These are phyloP conservation scores for Scomber japonicus DNA, from an alignment of 2,113 vertebrate species.

Conservation along the genomic window DNA sequence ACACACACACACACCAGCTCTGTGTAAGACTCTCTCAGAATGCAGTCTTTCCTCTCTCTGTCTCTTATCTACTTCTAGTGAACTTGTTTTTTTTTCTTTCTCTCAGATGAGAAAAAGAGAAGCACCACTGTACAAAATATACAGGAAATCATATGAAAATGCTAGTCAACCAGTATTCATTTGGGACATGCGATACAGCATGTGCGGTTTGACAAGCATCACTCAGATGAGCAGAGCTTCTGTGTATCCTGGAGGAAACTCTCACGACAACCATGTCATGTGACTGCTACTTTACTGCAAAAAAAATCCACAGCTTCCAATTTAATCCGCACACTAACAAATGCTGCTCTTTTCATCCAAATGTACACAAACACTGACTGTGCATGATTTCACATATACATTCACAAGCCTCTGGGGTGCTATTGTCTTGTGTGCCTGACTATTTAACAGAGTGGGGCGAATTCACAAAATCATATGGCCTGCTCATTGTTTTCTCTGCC, in stretches of 20 bases:
- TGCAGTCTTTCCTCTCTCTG: slow-evolving; percentile 31
- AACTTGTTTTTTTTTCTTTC: not conserved
- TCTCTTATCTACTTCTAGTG: slow-evolving; percentile 26
- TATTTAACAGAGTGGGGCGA: slow-evolving; percentile 84
- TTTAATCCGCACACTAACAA: not conserved
- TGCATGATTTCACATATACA: slow-evolving; percentile 87
- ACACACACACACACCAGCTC: slow-evolving; percentile 49
- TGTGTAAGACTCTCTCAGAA: slow-evolving; percentile 14
- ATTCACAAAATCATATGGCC: slow-evolving; percentile 87
- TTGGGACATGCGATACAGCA: not conserved
- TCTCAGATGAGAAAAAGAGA: slow-evolving; percentile 39
- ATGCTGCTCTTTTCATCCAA: slow-evolving; percentile 50
- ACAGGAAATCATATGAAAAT: slow-evolving; percentile 43
- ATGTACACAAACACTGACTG: slow-evolving; percentile 80
- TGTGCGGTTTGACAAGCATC: slow-evolving; percentile 4
- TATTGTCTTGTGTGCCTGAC: slow-evolving; percentile 87
- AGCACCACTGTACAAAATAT: slow-evolving; percentile 62
- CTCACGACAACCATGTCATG: slow-evolving; percentile 39
- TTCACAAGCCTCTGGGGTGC: slow-evolving; percentile 89
- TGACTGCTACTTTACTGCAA: slow-evolving; percentile 75
- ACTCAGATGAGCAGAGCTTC: slow-evolving; percentile 9
- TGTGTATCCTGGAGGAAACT: slow-evolving; percentile 51
- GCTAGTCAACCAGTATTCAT: slow-evolving; percentile 16
- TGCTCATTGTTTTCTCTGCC: slow-evolving; percentile 63
- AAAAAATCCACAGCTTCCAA: slow-evolving; percentile 73